phyloP scores from a whole-genome alignment of 2,113 vertebrate species.

The Morone chrysops region DNA sequence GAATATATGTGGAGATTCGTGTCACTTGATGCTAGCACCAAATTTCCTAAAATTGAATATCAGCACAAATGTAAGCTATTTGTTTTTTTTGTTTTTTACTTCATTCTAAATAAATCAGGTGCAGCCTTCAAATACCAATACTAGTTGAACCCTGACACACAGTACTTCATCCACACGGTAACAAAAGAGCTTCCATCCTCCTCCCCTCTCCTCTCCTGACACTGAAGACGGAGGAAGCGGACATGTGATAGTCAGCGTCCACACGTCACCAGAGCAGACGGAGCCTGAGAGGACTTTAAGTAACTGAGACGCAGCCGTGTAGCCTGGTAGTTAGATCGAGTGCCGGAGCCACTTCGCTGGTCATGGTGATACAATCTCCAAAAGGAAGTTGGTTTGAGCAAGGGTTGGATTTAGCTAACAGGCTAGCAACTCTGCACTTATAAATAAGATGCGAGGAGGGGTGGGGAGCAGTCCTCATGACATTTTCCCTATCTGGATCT shows the following conservation, averaged over 20 bases:
- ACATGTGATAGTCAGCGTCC: slow-evolving; percentile 58
- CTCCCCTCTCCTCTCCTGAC: slow-evolving; percentile 38
- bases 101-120: slow-evolving; percentile 29
- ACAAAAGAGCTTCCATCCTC: slow-evolving; percentile 43
- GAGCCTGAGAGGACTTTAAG: slow-evolving; percentile 51
- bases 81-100: slow-evolving; percentile 11
- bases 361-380: slow-evolving; percentile 39
- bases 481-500: slow-evolving; percentile 99
- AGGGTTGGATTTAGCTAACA: slow-evolving; percentile 69
- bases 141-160: slow-evolving; percentile 35
- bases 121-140: slow-evolving; percentile 24
- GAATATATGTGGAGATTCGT: background rate
- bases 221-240: slow-evolving; percentile 49
- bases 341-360: slow-evolving; percentile 39
- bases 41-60: slow-evolving; percentile 6
- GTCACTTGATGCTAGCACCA: background rate
- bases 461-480: slow-evolving; percentile 76
- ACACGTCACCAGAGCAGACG: slow-evolving; percentile 46
- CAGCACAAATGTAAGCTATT: background rate
- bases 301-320: slow-evolving; percentile 54
- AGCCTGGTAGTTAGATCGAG: slow-evolving; percentile 70
- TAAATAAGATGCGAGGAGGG: slow-evolving; percentile 61
- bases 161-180: slow-evolving; percentile 44
- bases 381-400: slow-evolving; percentile 32
- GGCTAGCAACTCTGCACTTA: slow-evolving; percentile 63